Conservation (phyloP, 2,113 vertebrate genomes). For the Alligator sinensis region DNA sequence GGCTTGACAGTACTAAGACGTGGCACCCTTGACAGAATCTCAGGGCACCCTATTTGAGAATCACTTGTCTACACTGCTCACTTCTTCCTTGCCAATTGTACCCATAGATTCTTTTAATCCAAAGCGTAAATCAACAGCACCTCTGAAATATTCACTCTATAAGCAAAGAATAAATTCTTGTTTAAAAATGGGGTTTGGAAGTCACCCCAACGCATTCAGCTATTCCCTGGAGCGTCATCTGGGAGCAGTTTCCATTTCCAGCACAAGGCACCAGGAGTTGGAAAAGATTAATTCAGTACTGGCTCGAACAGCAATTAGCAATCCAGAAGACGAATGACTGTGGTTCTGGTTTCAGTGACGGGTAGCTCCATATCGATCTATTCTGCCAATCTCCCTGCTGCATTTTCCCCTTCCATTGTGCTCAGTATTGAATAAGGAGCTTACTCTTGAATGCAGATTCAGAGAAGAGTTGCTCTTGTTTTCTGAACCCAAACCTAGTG, state of each 20-base stretch:
- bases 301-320: background rate
- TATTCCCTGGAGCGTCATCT: background rate
- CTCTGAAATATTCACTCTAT: rapidly evolving
- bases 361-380: background rate
- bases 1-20: no score
- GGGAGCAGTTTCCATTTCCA: background rate
- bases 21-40: no score
- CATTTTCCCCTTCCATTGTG: background rate
- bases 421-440: background rate
- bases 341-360: background rate
- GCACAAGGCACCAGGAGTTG: rapidly evolving
- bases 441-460: background rate
- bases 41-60: no score
- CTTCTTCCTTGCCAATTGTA: rapidly evolving
- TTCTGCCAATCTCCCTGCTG: background rate
- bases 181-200: background rate
- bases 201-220: rapidly evolving
- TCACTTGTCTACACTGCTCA: rapidly evolving
- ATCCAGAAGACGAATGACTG: background rate
- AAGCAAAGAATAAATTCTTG: rapidly evolving
- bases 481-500: background rate
- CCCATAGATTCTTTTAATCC: background rate
- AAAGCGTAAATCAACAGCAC: rapidly evolving
- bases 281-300: background rate
- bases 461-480: background rate